Base-by-base conservation (phyloP, 1,140 invertebrate species). In the Melanaphis sacchari region DNA sequence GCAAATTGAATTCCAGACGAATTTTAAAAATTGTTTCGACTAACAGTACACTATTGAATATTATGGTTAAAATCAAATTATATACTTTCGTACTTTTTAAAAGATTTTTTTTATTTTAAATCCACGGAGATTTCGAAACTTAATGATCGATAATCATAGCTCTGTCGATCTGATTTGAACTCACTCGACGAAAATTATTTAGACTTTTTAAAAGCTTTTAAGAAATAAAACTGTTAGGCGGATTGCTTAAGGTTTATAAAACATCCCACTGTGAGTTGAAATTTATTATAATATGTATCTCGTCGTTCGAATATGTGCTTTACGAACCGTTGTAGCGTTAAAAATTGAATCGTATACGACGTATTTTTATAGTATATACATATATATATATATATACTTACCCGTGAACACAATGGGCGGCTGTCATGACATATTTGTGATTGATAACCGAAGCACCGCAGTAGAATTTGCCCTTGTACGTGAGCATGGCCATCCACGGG, bases 401-500 rank as follows among this genome's bases (percentile, higher is more conserved):
- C 97, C 97, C 97, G 96, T 97, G 97, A 93, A 98, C 97, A 94
- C 97, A 98, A 94, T 98, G 97, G 2, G 97, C 97, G 31, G 97
- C 98, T 1, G 97, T 97, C 43, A 98, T 95, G 31, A 98, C 97
- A 94, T 98, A 98, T 95, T 97, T 96, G 95, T 97, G 97, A 94
- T 97, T 98, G 95, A 98, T 97, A 82, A 98, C 95, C 94, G 97
- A 97, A 40, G 97, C 97, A 26, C 98, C 97, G 94, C 98, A 98
- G 95, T 98, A 98, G 95, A 98, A 98, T 94, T 97, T 96, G 94
- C 97, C 97, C 94, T 97, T 96, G 95, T 98, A 98, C 5, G 96
- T 97, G 46, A 98, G 95, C 84, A 97, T 96, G 0, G 96, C 97
- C 96, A 98, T 97, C 97, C 97, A 98, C 7, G 98, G 97, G 95